Percentiles rank a stretch among this genome's conserved stretches.
phyloP scores from a whole-genome alignment of 2,888 invertebrate species.

The Microctonus aethiopoides region DNA sequence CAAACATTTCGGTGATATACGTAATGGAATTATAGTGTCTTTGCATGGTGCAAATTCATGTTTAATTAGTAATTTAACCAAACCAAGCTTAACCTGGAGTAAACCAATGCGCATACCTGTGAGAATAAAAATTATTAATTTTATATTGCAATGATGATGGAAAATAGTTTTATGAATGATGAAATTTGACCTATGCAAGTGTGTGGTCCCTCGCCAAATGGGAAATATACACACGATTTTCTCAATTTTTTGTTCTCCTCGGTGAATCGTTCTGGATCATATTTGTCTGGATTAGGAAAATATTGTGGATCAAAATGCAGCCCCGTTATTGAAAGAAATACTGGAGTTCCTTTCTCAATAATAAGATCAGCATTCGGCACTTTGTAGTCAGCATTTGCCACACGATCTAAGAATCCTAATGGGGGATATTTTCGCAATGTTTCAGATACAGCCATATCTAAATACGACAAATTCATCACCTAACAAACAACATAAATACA shows the following conservation, averaged over 20 bases:
- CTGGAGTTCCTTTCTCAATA: constrained; percentile 57
- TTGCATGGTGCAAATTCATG: too few species aligned
- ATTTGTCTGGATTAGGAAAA: constrained; percentile 49
- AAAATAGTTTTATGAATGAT: constrained; percentile 2
- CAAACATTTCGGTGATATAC: constrained; percentile 45
- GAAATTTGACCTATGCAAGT: constrained; percentile 58
- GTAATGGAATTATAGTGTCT: constrained; percentile 49
- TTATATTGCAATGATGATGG: too few species aligned
- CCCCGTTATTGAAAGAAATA: constrained; percentile 59
- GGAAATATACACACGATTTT: constrained; percentile 53
- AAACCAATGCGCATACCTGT: constrained; percentile 57
- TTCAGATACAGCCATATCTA: constrained; percentile 47
- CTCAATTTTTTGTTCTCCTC: constrained; percentile 56
- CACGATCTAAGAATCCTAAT: constrained; percentile 54
- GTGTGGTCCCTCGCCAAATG: constrained; percentile 63
- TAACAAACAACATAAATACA: constrained; percentile 31
- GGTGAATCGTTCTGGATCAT: too few species aligned
- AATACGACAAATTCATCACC: constrained; percentile 31
- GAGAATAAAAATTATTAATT: background rate
- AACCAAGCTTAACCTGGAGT: constrained; percentile 54
- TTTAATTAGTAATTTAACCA: constrained; percentile 50
- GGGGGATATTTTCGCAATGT: constrained; percentile 64
- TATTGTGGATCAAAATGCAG: constrained; percentile 64
- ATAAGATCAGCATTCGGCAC: constrained; percentile 50
- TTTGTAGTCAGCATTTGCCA: constrained; percentile 49